Conservation (phyloP, 2,888 invertebrate genomes). For the Theretra japonica region DNA sequence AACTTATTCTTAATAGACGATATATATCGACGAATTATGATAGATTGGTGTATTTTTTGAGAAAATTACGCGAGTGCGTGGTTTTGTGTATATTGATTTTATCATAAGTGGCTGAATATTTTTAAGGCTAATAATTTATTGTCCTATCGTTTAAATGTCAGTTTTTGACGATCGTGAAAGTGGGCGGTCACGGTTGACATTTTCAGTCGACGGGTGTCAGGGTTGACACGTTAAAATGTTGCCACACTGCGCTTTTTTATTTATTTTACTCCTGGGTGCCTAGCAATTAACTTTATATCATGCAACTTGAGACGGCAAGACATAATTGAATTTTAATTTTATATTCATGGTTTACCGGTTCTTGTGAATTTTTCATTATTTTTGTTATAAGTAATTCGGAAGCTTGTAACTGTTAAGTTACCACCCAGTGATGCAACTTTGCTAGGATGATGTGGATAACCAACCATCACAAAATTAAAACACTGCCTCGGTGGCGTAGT, state of each 20-base stretch:
- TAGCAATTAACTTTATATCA: background rate
- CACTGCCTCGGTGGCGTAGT: too few species aligned
- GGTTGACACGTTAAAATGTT: conserved; percentile 41
- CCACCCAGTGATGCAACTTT: too few species aligned
- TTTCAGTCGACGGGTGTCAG: conserved; percentile 44
- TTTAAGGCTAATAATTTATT: background rate
- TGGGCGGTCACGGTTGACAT: conserved; percentile 44
- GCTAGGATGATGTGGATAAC: too few species aligned
- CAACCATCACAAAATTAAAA: too few species aligned
- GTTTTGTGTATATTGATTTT: background rate
- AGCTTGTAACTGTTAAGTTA: too few species aligned
- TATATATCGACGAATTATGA: too few species aligned
- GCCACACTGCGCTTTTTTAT: conserved; percentile 23
- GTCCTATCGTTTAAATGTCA: conserved; percentile 39
- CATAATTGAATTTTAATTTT: conserved; percentile 5
- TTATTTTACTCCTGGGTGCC: background rate
- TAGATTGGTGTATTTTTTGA: too few species aligned
- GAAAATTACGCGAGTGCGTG: too few species aligned
- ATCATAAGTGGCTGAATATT: background rate
- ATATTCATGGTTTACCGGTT: background rate
- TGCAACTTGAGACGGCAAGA: background rate
- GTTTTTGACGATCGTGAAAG: conserved; percentile 43
- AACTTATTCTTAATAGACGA: too few species aligned
- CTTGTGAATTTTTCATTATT: background rate
- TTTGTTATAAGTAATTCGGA: too few species aligned